These are phyloP conservation scores for Lanistes nyassanus DNA, from an alignment of 1,140 invertebrate species.

Conservation along the genomic window DNA sequence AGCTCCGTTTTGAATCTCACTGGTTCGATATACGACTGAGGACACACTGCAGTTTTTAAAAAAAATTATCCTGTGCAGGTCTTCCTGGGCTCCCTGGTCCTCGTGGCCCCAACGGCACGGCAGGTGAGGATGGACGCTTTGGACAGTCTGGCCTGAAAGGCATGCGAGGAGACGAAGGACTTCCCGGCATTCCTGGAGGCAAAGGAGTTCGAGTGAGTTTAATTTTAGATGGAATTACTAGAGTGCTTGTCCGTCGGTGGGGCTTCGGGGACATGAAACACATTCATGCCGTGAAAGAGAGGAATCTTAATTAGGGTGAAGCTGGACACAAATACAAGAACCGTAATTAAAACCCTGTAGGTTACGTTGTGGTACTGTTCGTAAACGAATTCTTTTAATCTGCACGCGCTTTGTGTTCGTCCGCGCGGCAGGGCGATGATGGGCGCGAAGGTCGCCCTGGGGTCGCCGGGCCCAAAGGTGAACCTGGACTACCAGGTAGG, in stretches of 20 bases:
- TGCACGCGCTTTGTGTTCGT: no score
- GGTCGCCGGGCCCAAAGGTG: conserved; percentile 29
- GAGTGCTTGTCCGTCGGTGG: no score
- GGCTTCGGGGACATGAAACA: no score
- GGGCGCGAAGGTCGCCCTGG: background rate
- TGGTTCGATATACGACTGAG: no score
- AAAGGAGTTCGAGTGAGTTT: background rate
- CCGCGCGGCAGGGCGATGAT: conserved; percentile 25
- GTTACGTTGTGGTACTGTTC: no score
- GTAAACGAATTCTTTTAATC: no score
- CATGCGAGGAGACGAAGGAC: conserved; percentile 23
- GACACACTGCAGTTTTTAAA: no score
- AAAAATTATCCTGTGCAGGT: conserved; percentile 1
- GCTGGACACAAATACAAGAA: no score
- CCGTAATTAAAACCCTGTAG: no score
- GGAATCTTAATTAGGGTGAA: conserved; percentile 33
- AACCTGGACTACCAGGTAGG: conserved; percentile 25
- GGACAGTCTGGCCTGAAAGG: conserved; percentile 25
- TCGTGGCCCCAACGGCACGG: conserved; percentile 1
- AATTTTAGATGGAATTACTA: no score
- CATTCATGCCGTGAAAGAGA: no score
- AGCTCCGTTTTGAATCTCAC: background rate
- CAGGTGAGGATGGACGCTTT: conserved; percentile 21
- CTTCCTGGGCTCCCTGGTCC: conserved; percentile 1
- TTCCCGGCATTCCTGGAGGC: conserved; percentile 31